Evolutionary conservation across 1,140 invertebrate species (phyloP), one percentile per base, ranked within the genome.

Genomic region (Camponotus pennsylvanicus): DNA sequence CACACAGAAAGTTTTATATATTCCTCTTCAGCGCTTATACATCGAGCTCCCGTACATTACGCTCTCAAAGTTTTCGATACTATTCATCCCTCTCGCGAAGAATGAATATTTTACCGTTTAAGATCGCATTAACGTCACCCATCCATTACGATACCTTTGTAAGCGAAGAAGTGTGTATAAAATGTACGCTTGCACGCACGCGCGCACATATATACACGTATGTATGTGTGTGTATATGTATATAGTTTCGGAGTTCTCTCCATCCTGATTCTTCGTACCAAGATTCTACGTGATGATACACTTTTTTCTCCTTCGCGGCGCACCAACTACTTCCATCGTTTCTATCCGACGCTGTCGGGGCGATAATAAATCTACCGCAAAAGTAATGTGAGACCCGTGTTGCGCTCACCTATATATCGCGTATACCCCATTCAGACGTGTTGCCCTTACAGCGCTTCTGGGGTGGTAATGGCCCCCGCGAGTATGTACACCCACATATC

Each of bases 301-400:
- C 59, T 42, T 66, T 86, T 86, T 61, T 37, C 15, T 66, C 37
- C 52, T 79, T 13, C 59, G n/a, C 76, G 32, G 27, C 37, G 52
- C 49, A 61, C 66, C 32, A 15, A 69, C 84, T 21, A 82, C 69
- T 70, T 83, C 55, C 55, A 69, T 76, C 77, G 85, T 66, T 87
- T 76, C 77, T 59, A 69, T 76, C 77, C 59, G 18, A 11, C 61
- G 52, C 59, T 75, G 55, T 82, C 64, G 77, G 87, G 71, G 86
- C 70, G 86, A 91, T 91, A 92, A 93, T 93, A 93, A 94, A 93
- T 94, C 89, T 91, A 89, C 84, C 86, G 85, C 77, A 86, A 92
- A 92, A 92, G 88, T 94, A 92, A 92, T 92, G 91, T 90, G 90
- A 89, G 82, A 93, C 89, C 88, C 88, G 91, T 92, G 92, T 92